Conservation (phyloP, 2,797 vertebrate genomes). For the Danio albolineatus region DNA sequence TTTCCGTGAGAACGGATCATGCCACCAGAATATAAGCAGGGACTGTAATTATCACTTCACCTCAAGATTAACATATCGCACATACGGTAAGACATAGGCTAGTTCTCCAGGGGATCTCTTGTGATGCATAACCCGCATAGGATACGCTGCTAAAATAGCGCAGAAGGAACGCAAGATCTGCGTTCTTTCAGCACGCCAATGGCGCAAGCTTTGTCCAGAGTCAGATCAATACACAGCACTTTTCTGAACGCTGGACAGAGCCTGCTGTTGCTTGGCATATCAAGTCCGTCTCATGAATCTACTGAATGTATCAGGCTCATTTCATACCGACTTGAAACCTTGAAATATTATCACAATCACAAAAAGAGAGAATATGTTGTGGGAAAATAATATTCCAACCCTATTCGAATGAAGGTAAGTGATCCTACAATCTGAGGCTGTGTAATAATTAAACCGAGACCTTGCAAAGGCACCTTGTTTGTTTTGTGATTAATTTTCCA, state of each 20-base stretch:
- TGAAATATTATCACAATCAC: background rate
- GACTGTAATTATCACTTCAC: slow-evolving; percentile 1
- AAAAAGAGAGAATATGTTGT: background rate
- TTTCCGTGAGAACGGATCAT: background rate
- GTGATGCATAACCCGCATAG: no score
- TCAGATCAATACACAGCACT: background rate
- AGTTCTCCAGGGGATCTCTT: no score
- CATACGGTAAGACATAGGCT: no score
- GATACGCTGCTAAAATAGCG: background rate
- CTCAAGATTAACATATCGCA: slow-evolving; percentile 1
- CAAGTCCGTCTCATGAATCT: background rate
- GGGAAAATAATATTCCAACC: background rate
- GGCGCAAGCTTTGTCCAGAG: background rate
- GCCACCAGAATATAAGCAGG: no score
- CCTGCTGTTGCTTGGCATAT: background rate
- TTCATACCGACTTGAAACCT: background rate
- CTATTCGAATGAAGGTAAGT: slow-evolving; percentile 33
- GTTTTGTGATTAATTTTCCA: background rate
- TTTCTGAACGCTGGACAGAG: slow-evolving; percentile 47
- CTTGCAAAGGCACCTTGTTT: background rate
- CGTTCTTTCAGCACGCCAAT: background rate
- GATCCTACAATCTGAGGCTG: background rate
- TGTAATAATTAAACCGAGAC: background rate
- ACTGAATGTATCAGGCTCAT: background rate
- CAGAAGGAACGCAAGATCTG: background rate